These are phyloP conservation scores for Argya squamiceps DNA, from an alignment of 2,797 vertebrate genomes.

Conservation along the genomic window DNA sequence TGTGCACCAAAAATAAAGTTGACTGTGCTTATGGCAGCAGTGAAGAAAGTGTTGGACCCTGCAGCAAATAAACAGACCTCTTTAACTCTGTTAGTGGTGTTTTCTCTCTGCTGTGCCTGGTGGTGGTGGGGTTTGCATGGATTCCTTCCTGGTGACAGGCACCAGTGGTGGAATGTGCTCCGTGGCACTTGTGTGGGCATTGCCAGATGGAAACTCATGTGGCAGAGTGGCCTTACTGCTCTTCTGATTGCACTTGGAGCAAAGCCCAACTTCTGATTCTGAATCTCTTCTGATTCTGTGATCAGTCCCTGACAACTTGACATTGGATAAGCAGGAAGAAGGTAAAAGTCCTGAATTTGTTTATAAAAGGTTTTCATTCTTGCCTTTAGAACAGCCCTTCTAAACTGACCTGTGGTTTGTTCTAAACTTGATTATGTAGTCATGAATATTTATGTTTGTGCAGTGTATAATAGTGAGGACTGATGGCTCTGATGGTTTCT, in stretches of 20 bases:
- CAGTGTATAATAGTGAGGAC: neutral
- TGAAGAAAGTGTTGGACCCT: conserved; percentile 17
- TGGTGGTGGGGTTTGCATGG: neutral
- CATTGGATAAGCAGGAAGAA: neutral
- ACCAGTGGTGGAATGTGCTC: rapidly evolving
- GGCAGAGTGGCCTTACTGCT: neutral
- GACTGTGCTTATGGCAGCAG: neutral
- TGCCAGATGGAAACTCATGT: rapidly evolving
- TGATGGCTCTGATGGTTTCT: neutral
- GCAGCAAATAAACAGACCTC: conserved; percentile 67
- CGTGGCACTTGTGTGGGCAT: rapidly evolving
- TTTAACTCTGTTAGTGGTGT: neutral
- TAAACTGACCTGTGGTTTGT: neutral
- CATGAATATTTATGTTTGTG: neutral
- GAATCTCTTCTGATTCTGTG: no score
- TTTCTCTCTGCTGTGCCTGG: neutral
- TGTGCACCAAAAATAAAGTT: neutral
- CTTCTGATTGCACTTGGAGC: neutral
- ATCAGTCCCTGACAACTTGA: neutral
- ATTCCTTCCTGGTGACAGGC: neutral
- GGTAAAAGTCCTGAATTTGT: neutral
- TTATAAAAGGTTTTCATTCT: neutral
- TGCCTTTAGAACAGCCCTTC: neutral
- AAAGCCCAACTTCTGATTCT: neutral
- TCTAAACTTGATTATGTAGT: neutral